Percentiles rank a stretch among this genome's conserved stretches.
Conservation (phyloP, 1,140 invertebrate genomes). For the Procambarus virginalis region DNA sequence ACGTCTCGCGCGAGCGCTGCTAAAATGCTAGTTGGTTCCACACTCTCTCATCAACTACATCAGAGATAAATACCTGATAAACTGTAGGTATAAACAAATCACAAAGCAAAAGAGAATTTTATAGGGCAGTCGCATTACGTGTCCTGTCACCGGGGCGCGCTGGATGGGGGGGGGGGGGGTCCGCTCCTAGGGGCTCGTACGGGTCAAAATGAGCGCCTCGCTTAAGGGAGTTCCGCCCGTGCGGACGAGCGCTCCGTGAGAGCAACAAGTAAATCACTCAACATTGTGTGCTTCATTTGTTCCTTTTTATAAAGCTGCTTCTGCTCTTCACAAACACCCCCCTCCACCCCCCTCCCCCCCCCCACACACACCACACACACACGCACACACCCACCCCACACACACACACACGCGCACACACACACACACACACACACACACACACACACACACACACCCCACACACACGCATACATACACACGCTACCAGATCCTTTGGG, state of each 20-base stretch:
- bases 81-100: neutral
- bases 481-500: too few species aligned
- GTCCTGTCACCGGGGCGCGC: neutral
- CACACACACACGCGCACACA: too few species aligned
- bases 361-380: too few species aligned
- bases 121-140: neutral
- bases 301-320: too few species aligned
- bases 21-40: neutral
- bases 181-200: neutral
- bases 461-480: too few species aligned
- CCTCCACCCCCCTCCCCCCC: too few species aligned
- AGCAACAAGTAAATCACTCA: constrained; percentile 23
- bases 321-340: too few species aligned
- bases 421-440: too few species aligned
- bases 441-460: too few species aligned
- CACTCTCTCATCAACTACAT: neutral
- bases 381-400: too few species aligned
- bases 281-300: too few species aligned
- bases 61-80: neutral
- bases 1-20: constrained; percentile 1
- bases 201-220: neutral
- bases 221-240: neutral
- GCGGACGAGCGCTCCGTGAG: neutral
- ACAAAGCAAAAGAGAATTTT: neutral
- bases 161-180: too few species aligned